A percentile compares a stretch with the other conserved stretches of the same genome.
phyloP scores from a whole-genome alignment of 1,140 invertebrate species.

The Bactericera cockerelli region DNA sequence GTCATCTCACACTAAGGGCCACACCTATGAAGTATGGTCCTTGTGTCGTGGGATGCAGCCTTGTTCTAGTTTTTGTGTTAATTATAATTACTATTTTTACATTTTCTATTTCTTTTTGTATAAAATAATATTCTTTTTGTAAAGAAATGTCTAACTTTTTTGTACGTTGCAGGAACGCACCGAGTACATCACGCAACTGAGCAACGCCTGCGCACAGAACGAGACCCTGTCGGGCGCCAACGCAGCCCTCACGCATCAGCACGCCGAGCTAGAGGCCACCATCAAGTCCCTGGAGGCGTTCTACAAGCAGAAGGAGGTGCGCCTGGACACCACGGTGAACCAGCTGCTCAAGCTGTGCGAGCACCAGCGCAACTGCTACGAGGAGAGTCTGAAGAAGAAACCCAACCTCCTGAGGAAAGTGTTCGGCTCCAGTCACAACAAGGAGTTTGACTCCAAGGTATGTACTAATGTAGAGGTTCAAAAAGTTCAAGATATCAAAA shows the following conservation, averaged over 20 bases:
- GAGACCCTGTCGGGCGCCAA: neutral
- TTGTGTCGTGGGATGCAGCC: no score
- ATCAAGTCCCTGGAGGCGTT: neutral
- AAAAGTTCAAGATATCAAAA: no score
- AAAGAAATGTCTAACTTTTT: no score
- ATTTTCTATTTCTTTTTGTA: no score
- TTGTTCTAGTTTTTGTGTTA: no score
- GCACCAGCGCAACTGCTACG: neutral
- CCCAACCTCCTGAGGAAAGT: neutral
- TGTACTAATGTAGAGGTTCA: no score
- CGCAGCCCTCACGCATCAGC: neutral
- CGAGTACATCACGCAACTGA: neutral
- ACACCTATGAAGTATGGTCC: no score
- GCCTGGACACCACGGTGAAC: neutral
- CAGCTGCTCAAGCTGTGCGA: slow-evolving; percentile 3
- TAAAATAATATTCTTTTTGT: no score
- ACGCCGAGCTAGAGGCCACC: neutral
- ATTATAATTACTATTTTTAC: no score
- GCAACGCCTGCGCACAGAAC: neutral
- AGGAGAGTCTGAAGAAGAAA: slow-evolving; percentile 4
- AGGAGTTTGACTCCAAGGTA: neutral
- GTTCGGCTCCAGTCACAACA: neutral
- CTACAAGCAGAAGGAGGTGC: slow-evolving; percentile 1
- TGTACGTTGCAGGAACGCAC: no score
- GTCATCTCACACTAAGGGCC: no score